A percentile compares a stretch with the other conserved stretches of the same genome.
Conservation (phyloP, 2,113 vertebrate genomes). For the Agapornis roseicollis region DNA sequence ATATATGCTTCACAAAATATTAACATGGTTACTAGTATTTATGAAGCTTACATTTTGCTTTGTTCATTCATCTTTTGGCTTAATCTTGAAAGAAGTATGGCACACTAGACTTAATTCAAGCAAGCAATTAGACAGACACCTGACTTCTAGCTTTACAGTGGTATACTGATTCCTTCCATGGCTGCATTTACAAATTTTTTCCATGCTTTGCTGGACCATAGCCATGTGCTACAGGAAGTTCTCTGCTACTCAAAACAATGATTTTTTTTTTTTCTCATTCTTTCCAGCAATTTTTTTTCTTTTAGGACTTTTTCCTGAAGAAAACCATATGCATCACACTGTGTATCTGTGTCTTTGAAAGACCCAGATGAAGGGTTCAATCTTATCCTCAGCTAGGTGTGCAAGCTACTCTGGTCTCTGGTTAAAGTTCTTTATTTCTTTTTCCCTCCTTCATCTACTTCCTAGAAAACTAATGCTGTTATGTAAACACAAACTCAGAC, state of each 20-base stretch:
- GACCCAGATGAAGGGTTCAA: neutral
- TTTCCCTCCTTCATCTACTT: neutral
- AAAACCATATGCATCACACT: fast-evolving
- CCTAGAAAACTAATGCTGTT: neutral
- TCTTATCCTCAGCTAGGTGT: neutral
- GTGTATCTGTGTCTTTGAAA: neutral
- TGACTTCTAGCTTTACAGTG: neutral
- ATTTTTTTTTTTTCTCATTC: neutral
- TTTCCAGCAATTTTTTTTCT: neutral
- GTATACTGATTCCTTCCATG: neutral
- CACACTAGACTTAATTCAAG: neutral
- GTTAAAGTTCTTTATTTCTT: neutral
- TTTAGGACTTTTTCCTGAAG: neutral
- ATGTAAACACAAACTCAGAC: neutral
- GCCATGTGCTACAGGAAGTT: neutral
- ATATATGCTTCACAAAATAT: neutral
- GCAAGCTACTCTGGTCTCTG: neutral
- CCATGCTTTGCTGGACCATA: neutral
- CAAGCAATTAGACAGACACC: neutral
- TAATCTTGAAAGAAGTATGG: neutral
- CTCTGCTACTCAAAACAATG: neutral
- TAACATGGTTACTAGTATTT: neutral
- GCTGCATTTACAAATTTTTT: neutral
- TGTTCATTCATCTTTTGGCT: neutral
- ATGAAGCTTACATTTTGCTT: neutral